Conservation (phyloP, 2,113 vertebrate genomes). For the Hydrochoerus hydrochaeris region DNA sequence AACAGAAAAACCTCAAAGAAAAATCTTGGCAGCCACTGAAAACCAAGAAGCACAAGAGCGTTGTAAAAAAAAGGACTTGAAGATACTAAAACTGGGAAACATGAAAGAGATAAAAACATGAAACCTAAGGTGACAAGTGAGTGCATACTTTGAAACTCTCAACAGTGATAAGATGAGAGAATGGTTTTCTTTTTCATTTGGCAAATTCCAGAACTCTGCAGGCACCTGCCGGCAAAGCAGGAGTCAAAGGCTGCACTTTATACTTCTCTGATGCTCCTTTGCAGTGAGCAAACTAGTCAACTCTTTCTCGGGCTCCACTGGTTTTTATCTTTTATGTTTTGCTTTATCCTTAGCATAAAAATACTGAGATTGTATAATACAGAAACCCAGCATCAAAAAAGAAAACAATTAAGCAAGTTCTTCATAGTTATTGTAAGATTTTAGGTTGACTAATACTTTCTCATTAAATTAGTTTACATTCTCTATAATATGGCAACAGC, state of each 20-base stretch:
- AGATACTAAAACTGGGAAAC: not conserved
- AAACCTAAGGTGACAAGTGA: not conserved
- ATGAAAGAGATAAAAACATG: not conserved
- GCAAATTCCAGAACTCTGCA: slow-evolving; percentile 24
- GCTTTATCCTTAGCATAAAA: slow-evolving; percentile 29
- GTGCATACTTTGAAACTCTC: not conserved
- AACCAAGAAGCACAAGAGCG: not conserved
- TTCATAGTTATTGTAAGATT: not conserved
- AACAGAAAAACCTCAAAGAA: not conserved
- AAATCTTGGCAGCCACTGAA: not conserved
- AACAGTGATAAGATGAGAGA: not conserved
- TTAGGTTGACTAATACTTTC: not conserved
- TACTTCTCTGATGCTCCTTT: not conserved
- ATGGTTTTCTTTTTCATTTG: not conserved
- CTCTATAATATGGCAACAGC: not conserved
- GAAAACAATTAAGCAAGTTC: not conserved
- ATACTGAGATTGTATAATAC: not conserved
- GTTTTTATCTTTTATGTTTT: slow-evolving; percentile 12
- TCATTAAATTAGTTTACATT: not conserved
- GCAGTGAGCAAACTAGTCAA: not conserved
- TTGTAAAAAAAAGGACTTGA: not conserved
- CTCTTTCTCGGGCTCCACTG: not conserved
- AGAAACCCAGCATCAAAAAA: not conserved
- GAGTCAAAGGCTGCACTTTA: not conserved
- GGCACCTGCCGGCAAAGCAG: slow-evolving; percentile 55